Evolutionary conservation across 2,113 vertebrate species (phyloP), one percentile per base, ranked within the genome.

Genomic region (Rhea americana): DNA sequence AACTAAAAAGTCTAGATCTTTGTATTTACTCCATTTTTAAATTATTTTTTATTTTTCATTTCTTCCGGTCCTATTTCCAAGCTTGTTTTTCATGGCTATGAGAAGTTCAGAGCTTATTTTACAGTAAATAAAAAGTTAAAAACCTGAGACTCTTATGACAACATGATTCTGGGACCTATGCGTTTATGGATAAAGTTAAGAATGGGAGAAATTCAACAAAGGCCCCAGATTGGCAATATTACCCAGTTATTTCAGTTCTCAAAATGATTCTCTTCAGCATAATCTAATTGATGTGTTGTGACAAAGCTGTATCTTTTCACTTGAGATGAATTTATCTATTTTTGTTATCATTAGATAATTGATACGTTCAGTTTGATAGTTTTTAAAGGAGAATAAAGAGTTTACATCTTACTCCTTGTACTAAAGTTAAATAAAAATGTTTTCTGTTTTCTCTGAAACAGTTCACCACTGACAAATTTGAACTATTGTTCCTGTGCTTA

Each of bases 401-500:
- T 79, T 48, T 66, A 25, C 5, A 55, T 51, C 32, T 41, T 51
- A 80, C 11, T 65, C 11, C 80, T 92, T 93, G 79, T 74, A 53
- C 58, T 39, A 63, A 7, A 39, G 51, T 71, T 77, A 91, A 91
- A 74, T 82, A 56, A 45, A 80, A 26, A 35, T 35, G 35, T 35
- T 35, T 35, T 35, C 35, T 86, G 2, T 53, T 94, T 89, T 91
- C n/a, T 55, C 59, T 81, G 50, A 91, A 95, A n/a, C 45, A 26
- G 41, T 85, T 77, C 13, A n/a, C 15, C 22, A 35, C n/a, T 91
- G 62, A 48, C 14, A 73, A 51, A 53, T 61, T 21, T 51, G 28
- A 87, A 32, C 35, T 91, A 53, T 47, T 90, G 22, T 71, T 95
- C 91, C 85, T 45, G 56, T 59, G 30, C 62, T 92, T 86, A 90